Conservation (phyloP, 2,888 invertebrate species). For the Papilio demoleus region DNA sequence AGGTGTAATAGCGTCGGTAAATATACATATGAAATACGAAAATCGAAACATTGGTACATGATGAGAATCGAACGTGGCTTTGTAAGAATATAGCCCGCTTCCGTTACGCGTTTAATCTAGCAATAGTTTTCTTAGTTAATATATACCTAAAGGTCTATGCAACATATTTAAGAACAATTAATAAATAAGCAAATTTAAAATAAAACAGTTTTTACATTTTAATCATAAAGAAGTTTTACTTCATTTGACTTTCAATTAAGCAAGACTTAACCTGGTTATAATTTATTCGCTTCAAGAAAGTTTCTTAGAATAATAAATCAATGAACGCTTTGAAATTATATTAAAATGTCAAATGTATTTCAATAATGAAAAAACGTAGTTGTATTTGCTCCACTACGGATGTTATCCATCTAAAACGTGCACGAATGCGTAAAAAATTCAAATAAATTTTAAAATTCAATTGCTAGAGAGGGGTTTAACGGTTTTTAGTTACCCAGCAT, state of each 20-base stretch:
- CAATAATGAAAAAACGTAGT: not conserved
- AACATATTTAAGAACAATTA: not conserved
- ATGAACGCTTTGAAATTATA: not conserved
- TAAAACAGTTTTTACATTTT: not conserved
- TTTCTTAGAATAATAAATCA: not conserved
- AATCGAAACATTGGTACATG: no score
- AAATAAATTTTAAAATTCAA: conserved; percentile 19
- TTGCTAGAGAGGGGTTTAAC: not conserved
- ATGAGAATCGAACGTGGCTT: no score
- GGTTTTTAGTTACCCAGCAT: conserved; percentile 32
- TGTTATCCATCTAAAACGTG: not conserved
- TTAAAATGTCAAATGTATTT: not conserved
- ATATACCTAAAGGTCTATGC: no score
- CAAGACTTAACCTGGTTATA: not conserved
- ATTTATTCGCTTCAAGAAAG: not conserved
- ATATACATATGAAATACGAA: no score
- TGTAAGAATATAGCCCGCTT: no score
- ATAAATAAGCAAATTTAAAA: no score
- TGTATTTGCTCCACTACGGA: not conserved
- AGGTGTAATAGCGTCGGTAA: no score
- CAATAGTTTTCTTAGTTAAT: no score
- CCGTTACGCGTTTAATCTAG: no score
- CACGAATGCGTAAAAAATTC: not conserved
- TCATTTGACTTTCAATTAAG: conserved; percentile 6
- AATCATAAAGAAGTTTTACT: not conserved